Base-by-base conservation (phyloP, 2,888 invertebrate species). In the Stegophylla sp. region DNA sequence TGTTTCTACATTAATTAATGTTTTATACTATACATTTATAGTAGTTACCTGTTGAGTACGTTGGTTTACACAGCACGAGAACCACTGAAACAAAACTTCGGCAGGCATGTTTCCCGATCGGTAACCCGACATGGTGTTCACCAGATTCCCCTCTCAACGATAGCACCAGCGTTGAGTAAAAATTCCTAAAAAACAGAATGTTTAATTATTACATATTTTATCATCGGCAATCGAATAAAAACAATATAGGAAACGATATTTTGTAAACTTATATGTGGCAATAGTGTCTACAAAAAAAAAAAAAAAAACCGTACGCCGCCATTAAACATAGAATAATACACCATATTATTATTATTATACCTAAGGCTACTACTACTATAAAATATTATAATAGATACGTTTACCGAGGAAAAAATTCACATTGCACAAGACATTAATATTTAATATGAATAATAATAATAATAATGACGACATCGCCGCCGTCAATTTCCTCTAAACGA, bases 41-140 rank as follows among this genome's bases (percentile, higher is more conserved):
- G 12, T 5, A 67, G n/a, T 81, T 73, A 85, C 84, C 83, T 84
- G 84, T 82, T 93, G 84, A 26, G 93, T 92, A 84, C 92, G 93
- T 86, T 94, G 94, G 84, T 91, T 90, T 86, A 94, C 91, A 88
- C 95, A 95, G 88, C 95, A 95, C 83, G 94, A 93, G 88, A 95
- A 95, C 92, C 95, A 95, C 86, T 95, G 95, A 84, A 95, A 90
- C 94, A 94, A 94, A 85, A 95, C 91, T 87, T 95, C 95, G 45
- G 83, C 84, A 34, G 83, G 83, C 82, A 83, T 82, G 76, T 82
- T 84, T 72, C 83, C 82, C 12, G 83, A 83, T 69, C 84, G 83
- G 82, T 84, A 84, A 45, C 84, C 84, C 83, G 84, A 84, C 45
- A 63, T 82, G 45, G 43, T 75, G 63, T 63, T 48, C 64, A 48